Base-by-base conservation (phyloP, 2,113 vertebrate genomes). In the Oenanthe oenanthe region DNA sequence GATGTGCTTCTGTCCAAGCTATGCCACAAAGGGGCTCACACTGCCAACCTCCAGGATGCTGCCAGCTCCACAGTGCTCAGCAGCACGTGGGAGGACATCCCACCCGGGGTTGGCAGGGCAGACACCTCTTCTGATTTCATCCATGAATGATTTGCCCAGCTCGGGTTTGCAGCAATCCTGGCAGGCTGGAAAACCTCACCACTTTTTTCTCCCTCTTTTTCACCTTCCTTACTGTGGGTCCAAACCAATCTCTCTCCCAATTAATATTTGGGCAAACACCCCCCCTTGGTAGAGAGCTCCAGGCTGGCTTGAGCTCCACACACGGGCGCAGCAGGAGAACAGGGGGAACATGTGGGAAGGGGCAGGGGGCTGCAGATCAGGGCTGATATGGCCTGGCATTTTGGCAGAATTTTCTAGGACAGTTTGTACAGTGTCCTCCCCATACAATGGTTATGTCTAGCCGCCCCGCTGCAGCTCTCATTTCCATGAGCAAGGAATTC, bases 371-470 rank as follows among this genome's bases (percentile, higher is more conserved):
- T 92, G 85, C 89, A 91, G 96, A 97, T 96, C 88, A 92, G 95
- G 94, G 92, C 91, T 96, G 96, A 97, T 96, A 77, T 3, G 51
- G 95, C 40, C 95, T 96, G 97, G 96, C 97, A 96, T 82, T 97
- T 84, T 94, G 96, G 97, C 97, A 96, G 95, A 75, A 89, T 85
- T 96, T 96, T 97, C 96, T 94, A 93, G 95, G 97, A 96, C 96
- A 97, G 96, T 97, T 97, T 97, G 95, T 97, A 95, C 94, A 97
- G 96, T 48, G 95, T 29, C 77, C 50, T 91, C 86, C 95, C 95
- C 11, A 94, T 89, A 97, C 94, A 97, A 97, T 97, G 93, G 95
- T 81, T 75, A 13, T 97, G 96, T 97, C 96, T 96, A 83, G 95
- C 96, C 97, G 1, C 96, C 2, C 47, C 18, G 14, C 83, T 97